These are phyloP conservation scores for Lutraria rhynchaena DNA, from an alignment of 1,140 invertebrate species.

Conservation along the genomic window DNA sequence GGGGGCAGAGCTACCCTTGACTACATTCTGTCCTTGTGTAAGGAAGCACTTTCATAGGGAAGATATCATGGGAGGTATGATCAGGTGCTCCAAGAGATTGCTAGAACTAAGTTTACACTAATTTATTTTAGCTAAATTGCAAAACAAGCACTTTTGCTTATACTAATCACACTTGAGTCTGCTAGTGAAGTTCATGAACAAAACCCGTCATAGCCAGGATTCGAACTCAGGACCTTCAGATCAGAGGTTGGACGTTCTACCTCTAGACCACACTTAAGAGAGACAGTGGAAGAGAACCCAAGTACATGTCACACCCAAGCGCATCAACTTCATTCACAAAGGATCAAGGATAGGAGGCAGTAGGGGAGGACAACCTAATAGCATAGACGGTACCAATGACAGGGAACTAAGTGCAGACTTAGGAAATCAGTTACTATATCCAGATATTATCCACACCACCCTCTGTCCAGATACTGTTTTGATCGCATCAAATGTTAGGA, in stretches of 20 bases:
- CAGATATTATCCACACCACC: slow-evolving; percentile 17
- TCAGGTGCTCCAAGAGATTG: slow-evolving; percentile 26
- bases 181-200: too few species aligned
- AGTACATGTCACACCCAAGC: not conserved
- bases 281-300: not conserved
- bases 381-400: too few species aligned
- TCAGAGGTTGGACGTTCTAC: too few species aligned
- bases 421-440: not conserved
- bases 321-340: not conserved
- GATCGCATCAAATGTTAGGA: not conserved
- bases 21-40: slow-evolving; percentile 21
- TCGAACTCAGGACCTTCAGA: too few species aligned
- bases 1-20: slow-evolving; percentile 24
- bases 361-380: not conserved
- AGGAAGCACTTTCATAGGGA: slow-evolving; percentile 17
- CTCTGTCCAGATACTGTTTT: slow-evolving; percentile 15
- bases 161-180: too few species aligned
- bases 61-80: slow-evolving; percentile 11
- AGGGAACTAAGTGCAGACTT: not conserved
- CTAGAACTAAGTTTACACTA: too few species aligned
- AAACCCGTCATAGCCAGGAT: too few species aligned
- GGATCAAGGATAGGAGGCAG: not conserved
- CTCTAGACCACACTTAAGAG: not conserved
- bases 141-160: slow-evolving; percentile 1
- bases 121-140: too few species aligned